Evolutionary conservation across 2,113 vertebrate species (phyloP).

Genomic region (Stegastes partitus): DNA sequence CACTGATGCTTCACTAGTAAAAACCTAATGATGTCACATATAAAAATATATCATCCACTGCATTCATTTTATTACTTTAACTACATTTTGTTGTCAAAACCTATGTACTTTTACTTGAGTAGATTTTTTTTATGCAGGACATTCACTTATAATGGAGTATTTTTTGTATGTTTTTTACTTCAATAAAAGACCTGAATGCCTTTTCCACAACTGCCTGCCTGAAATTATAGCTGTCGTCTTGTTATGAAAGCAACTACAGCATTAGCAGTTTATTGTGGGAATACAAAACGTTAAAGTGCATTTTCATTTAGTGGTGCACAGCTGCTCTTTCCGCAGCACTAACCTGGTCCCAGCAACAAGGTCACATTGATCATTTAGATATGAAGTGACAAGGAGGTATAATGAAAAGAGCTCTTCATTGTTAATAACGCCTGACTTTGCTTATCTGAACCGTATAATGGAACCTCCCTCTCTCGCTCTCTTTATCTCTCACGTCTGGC

Average conservation of each 20-base stretch:
- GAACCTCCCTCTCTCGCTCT: constrained; percentile 16
- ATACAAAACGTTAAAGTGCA: constrained; percentile 13
- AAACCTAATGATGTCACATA: too few relatives aligned
- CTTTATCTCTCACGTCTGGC: neutral
- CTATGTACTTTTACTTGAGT: too few relatives aligned
- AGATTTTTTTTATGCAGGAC: too few relatives aligned
- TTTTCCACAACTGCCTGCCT: too few relatives aligned
- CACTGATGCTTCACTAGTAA: too few relatives aligned
- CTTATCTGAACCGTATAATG: constrained; percentile 26
- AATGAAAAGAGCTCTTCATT: constrained; percentile 34
- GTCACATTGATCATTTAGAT: constrained; percentile 36
- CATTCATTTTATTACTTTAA: too few relatives aligned
- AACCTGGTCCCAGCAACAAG: constrained; percentile 7
- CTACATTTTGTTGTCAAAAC: too few relatives aligned
- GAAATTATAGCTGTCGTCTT: neutral
- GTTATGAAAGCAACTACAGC: neutral
- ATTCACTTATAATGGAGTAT: too few relatives aligned
- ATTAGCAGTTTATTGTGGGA: neutral
- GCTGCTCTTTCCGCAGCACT: neutral
- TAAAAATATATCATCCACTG: too few relatives aligned
- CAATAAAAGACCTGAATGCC: too few relatives aligned
- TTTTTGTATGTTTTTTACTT: too few relatives aligned
- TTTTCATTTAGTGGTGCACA: constrained; percentile 27
- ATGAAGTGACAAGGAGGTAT: constrained; percentile 16
- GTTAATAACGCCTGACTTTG: constrained; percentile 25